Base-by-base conservation (phyloP, 2,113 vertebrate species). In the Limanda limanda region DNA sequence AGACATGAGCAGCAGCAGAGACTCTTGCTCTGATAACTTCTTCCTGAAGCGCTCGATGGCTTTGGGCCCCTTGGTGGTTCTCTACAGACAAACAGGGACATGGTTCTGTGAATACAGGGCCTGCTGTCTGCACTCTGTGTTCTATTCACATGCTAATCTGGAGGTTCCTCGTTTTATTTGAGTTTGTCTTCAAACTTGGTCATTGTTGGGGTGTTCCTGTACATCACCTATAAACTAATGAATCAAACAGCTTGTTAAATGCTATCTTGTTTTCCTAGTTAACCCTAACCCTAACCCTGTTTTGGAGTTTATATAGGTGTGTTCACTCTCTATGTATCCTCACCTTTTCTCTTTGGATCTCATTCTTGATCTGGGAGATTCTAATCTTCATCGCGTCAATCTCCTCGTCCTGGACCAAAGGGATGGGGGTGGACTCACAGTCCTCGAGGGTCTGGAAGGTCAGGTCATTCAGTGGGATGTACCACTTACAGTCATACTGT, bases 401-500 rank as follows among this genome's bases (percentile, higher is more conserved):
- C 60, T 99, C 97, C 88, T 98, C 97, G 0, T 98, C 97, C 5
- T 95, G 95, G 67, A 97, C 95, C 81, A 97, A 92, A 0, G 97
- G 96, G 86, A 98, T 95, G 51, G 96, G 94, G 1, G 90, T 92
- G 2, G 94, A 94, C 88, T 98, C 97, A 0, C 94, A 94, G 86
- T 98, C 97, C 17, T 98, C 97, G 35, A 98, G 92, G 47, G 93
- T 96, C 85, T 98, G 97, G 93, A 99, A 98, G 76, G 95, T 97
- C 78, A 98, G 95, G 84, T 98, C 97, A 18, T 94, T 94, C 77
- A 99, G 94, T 0, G 97, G 97, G 86, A 97, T 95, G 94, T 98
- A 98, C 97, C 97, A 99, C 66, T 99, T 99, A 76, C 97, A 99
- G 91, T 99, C 97, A 3, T 99, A 99, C 20, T 98, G 96, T 73